A percentile compares a stretch with the other conserved stretches of the same genome.
Conservation (phyloP, 2,113 vertebrate species). For the Nestor notabilis region DNA sequence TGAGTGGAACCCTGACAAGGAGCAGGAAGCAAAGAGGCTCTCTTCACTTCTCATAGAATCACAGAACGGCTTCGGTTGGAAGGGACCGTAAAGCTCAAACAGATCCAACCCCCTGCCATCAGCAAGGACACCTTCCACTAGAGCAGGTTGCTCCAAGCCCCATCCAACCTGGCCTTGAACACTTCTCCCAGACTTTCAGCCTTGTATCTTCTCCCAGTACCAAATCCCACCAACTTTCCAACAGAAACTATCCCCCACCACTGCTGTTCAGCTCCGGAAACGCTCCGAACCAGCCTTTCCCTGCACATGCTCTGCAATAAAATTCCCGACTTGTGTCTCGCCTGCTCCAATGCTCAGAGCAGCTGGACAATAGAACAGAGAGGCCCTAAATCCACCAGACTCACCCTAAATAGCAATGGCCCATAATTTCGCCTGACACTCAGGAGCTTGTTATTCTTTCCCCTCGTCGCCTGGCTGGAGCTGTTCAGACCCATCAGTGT, state of each 20-base stretch:
- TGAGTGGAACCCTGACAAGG: neutral
- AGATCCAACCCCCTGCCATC: too few relatives aligned
- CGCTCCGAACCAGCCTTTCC: neutral
- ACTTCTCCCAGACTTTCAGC: neutral
- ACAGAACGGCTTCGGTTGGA: neutral
- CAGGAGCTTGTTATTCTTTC: slow-evolving; percentile 94
- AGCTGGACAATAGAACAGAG: slow-evolving; percentile 84
- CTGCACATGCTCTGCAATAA: slow-evolving; percentile 20
- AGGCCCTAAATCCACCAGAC: slow-evolving; percentile 88
- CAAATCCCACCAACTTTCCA: neutral
- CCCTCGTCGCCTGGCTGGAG: slow-evolving; percentile 89
- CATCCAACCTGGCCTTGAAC: neutral
- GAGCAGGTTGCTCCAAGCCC: neutral
- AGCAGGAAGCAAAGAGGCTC: neutral
- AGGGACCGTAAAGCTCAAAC: neutral
- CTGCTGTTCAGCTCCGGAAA: neutral
- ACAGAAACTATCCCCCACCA: fast-evolving
- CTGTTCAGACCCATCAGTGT: slow-evolving; percentile 92
- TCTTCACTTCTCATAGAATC: neutral
- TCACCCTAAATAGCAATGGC: slow-evolving; percentile 88
- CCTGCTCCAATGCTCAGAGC: slow-evolving; percentile 63
- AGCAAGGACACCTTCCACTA: neutral
- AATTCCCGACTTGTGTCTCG: slow-evolving; percentile 71
- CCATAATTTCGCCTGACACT: slow-evolving; percentile 89
- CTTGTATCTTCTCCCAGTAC: neutral